Evolutionary conservation across 2,113 vertebrate genomes (phyloP).

Genomic region (Saguinus midas): DNA sequence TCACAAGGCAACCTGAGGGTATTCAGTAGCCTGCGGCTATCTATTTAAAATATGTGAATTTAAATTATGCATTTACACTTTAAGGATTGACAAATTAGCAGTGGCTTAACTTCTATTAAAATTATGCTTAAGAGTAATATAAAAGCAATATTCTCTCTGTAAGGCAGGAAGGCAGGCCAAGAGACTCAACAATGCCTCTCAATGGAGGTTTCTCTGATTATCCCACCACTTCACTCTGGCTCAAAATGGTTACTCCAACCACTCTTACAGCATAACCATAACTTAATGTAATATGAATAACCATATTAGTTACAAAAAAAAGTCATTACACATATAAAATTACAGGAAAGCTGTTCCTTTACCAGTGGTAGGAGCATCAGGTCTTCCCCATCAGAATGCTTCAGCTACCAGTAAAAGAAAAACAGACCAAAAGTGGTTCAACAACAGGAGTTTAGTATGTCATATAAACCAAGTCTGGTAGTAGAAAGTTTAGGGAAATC

Average conservation of each 20-base stretch:
- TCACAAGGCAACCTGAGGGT: neutral
- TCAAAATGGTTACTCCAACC: neutral
- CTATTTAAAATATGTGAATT: too few species aligned
- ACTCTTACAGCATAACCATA: neutral
- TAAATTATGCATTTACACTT: neutral
- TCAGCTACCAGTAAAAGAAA: neutral
- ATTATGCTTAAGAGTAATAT: neutral
- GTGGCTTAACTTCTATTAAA: neutral
- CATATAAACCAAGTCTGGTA: neutral
- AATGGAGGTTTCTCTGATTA: neutral
- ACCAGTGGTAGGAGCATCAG: neutral
- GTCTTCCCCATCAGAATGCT: neutral
- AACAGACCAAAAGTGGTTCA: neutral
- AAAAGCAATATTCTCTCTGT: neutral
- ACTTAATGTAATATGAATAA: neutral
- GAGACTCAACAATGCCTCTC: neutral
- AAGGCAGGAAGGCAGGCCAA: neutral
- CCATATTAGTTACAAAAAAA: neutral
- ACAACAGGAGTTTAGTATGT: neutral
- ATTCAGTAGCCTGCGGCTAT: neutral
- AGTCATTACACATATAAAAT: neutral
- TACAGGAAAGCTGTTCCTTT: neutral
- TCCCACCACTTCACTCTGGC: neutral
- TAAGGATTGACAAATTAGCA: neutral
- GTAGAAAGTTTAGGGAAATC: neutral